Evolutionary conservation across 2,888 invertebrate species (phyloP).

Genomic region (Mellilla xanthometata): DNA sequence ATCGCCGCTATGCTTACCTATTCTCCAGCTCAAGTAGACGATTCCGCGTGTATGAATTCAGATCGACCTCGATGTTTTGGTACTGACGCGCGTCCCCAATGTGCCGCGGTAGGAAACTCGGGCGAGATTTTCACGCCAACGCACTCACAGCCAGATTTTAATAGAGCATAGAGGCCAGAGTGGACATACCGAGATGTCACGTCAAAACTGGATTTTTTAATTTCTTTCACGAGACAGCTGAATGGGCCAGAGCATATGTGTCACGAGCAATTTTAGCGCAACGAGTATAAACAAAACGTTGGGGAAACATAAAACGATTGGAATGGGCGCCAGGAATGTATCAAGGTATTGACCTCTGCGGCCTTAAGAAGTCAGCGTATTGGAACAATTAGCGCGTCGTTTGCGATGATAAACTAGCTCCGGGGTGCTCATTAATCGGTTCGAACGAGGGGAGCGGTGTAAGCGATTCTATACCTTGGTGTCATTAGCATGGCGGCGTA

Average conservation of each 20-base stretch:
- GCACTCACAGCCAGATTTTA: constrained; percentile 25
- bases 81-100: constrained; percentile 69
- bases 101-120: constrained; percentile 44
- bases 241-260: constrained; percentile 21
- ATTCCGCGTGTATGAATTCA: constrained; percentile 64
- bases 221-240: constrained; percentile 23
- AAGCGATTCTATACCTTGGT: constrained; percentile 56
- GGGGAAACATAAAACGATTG: constrained; percentile 3
- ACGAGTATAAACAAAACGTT: constrained; percentile 21
- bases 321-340: constrained; percentile 8
- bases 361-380: constrained; percentile 44
- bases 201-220: constrained; percentile 23
- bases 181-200: constrained; percentile 20
- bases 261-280: constrained; percentile 16
- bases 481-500: constrained; percentile 57
- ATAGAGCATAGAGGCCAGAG: constrained; percentile 22
- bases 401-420: constrained; percentile 45
- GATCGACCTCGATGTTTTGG: constrained; percentile 67
- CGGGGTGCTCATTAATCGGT: constrained; percentile 46
- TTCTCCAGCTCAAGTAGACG: constrained; percentile 64
- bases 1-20: constrained; percentile 74
- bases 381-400: constrained; percentile 48
- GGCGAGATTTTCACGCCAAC: constrained; percentile 49
- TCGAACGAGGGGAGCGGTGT: constrained; percentile 33
- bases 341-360: constrained; percentile 39